Evolutionary conservation across 2,113 vertebrate genomes (phyloP).

Genomic region (Petroica traversi): DNA sequence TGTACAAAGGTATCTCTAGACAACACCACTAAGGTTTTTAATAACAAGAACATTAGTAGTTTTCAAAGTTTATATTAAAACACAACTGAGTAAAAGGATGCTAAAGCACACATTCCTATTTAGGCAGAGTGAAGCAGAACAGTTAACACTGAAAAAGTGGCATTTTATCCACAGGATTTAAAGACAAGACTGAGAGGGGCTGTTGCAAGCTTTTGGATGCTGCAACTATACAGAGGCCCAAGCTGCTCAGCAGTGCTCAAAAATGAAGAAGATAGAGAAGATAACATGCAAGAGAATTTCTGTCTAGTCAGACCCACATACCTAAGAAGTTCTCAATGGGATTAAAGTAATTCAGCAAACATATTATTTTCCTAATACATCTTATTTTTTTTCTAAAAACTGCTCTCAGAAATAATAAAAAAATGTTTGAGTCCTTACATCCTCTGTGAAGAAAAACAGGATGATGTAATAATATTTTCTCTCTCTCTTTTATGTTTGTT

Average conservation of each 20-base stretch:
- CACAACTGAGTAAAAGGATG: not conserved
- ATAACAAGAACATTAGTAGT: not conserved
- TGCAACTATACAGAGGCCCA: constrained; percentile 60
- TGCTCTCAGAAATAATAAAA: not conserved
- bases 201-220: constrained; percentile 46
- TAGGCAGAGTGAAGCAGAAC: not conserved
- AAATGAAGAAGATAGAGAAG: constrained; percentile 60
- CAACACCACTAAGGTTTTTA: not conserved
- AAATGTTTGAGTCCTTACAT: not conserved
- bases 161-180: not conserved
- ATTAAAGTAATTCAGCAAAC: not conserved
- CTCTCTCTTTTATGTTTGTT: not conserved
- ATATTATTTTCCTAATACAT: not conserved
- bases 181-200: constrained; percentile 73
- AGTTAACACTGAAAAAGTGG: not conserved
- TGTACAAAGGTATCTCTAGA: not conserved
- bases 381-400: not conserved
- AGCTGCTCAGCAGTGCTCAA: constrained; percentile 54
- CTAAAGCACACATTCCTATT: not conserved
- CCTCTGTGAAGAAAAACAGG: not conserved
- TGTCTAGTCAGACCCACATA: not conserved
- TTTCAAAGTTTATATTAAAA: not conserved
- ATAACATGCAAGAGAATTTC: constrained; percentile 66
- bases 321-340: not conserved
- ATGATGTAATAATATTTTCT: not conserved